A percentile compares a stretch with the other conserved stretches of the same genome.
phyloP scores from a whole-genome alignment of 2,797 vertebrate genomes.

The Rousettus madagascariensis region DNA sequence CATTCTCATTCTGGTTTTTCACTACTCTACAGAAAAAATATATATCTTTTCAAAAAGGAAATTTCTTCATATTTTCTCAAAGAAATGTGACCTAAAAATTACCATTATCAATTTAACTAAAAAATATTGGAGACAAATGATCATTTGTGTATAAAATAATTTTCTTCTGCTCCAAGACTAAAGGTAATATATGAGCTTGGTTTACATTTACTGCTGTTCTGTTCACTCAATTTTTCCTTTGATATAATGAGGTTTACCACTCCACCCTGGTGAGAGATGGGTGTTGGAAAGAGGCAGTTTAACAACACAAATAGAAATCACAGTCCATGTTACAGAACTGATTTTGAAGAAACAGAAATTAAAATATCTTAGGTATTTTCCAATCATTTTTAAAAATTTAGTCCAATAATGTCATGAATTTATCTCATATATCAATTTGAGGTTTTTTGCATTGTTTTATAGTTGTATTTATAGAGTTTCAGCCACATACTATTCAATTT shows the following conservation, averaged over 20 bases:
- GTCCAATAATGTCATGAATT: not conserved
- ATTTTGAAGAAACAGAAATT: not conserved
- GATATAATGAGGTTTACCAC: not conserved
- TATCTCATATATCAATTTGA: not conserved
- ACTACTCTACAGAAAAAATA: not conserved
- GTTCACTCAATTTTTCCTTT: not conserved
- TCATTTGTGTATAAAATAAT: not conserved
- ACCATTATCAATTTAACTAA: not conserved
- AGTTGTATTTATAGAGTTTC: not conserved
- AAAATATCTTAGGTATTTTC: not conserved
- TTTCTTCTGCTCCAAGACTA: not conserved
- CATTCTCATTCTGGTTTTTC: not conserved
- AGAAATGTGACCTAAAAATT: not conserved
- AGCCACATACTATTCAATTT: not conserved
- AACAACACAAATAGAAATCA: slow-evolving; percentile 10
- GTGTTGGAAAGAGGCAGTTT: not conserved
- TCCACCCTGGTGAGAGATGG: not conserved
- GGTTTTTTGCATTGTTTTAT: not conserved
- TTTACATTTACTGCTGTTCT: not conserved
- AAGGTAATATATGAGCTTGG: not conserved
- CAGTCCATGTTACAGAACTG: not conserved
- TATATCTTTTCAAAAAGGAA: not conserved
- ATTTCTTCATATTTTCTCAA: not conserved
- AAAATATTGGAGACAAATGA: not conserved
- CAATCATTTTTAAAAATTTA: not conserved